Base-by-base conservation (phyloP, 1,140 invertebrate genomes). In the Drosophila navojoa region DNA sequence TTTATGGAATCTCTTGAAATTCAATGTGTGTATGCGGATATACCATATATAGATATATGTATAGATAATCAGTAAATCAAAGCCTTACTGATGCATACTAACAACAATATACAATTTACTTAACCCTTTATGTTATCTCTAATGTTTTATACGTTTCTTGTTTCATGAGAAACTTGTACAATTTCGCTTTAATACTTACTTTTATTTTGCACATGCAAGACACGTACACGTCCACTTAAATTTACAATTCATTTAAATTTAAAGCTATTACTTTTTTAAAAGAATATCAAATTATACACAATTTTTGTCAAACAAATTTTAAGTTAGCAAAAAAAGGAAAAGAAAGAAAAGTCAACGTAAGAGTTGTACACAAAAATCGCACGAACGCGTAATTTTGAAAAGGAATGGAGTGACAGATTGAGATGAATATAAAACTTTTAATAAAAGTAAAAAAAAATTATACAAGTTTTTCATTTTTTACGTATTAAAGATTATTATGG, bases 251-350 rank as follows among this genome's bases (percentile, higher is more conserved):
- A 81, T 81, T 86, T 72, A 81, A 75, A 74, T 86, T 87, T 85
- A 87, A 85, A 87, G 82, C 87, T 85, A 85, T 85, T 85, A 81
- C 76, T 76, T 85, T 72, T 85, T 82, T 82, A 82, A 81, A 71
- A 59, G 61, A 77, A 27, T 40, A 49, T 42, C 66, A 32, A 32
- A 32, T 15, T 22, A 54, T 62, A 42, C 44, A 77, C 45, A 70
- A 72, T 71, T 75, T 77, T 86, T 57, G 77, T 84, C 78, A 78
- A 63, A 72, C 68, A 69, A 77, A 74, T 61, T 71, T 57, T 75
- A 80, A 72, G 55, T 76, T 73, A 69, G 38, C 44, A 57, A 80
- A 67, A 67, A 45, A 32, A 15, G 44, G 47, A 57, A 50, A 11
- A 47, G 52, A 4, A 44, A 44, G 16, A 80, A 70, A 69, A 66